phyloP scores from a whole-genome alignment of 37 sponge, comb jelly and placozoan genomes.

The Dysidea cf. avara region DNA sequence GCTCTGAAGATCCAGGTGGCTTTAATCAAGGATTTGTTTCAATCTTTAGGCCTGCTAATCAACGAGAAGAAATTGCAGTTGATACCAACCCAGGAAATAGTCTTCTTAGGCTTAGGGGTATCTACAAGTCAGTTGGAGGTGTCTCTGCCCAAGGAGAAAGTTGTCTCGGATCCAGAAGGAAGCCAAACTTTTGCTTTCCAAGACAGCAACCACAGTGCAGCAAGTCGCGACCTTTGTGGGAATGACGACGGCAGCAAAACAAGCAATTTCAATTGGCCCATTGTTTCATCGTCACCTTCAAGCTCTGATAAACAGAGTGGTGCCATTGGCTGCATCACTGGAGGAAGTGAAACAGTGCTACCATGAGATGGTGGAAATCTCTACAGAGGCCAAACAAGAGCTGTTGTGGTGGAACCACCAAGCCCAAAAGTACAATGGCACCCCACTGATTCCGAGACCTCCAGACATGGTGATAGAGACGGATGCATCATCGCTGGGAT shows the following conservation, averaged over 20 bases:
- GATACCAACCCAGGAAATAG: slow-evolving; percentile 6
- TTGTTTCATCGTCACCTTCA: slow-evolving; percentile 21
- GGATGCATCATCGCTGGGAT: slow-evolving; percentile 24
- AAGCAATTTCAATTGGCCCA: slow-evolving; percentile 15
- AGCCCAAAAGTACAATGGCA: neutral
- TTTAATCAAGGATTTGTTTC: neutral
- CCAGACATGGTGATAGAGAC: slow-evolving; percentile 5
- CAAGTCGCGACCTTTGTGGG: slow-evolving; percentile 16
- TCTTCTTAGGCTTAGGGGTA: slow-evolving; percentile 36
- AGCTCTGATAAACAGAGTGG: neutral
- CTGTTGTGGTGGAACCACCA: slow-evolving; percentile 17
- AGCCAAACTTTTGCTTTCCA: neutral
- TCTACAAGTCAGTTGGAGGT: slow-evolving; percentile 16
- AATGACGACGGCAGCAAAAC: neutral
- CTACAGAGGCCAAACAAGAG: neutral
- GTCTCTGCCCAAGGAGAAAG: slow-evolving; percentile 1
- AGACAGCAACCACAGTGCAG: neutral
- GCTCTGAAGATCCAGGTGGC: neutral
- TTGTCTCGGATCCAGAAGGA: neutral
- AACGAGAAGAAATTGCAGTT: slow-evolving; percentile 6
- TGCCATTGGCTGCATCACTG: neutral
- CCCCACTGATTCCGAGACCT: neutral
- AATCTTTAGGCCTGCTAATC: slow-evolving; percentile 9
- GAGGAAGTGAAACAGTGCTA: neutral
- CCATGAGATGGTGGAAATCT: neutral